Evolutionary conservation across 2,888 invertebrate genomes (phyloP).

Genomic region (Dasysyrphus albostriatus): DNA sequence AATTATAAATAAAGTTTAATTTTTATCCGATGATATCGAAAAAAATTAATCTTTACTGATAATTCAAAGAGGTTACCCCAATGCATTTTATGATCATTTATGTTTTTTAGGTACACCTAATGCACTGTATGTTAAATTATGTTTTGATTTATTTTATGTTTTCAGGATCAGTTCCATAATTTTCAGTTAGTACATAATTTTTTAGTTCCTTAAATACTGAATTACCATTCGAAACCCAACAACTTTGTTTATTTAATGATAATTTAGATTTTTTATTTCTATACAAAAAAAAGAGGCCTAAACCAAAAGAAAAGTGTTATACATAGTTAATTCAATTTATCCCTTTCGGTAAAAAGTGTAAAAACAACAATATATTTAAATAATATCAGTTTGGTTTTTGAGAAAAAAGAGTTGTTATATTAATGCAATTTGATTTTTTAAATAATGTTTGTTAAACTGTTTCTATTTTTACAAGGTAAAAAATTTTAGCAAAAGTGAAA

Average conservation of each 20-base stretch:
- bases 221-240: not conserved
- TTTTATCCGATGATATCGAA: not conserved
- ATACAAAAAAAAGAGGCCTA: not conserved
- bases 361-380: not conserved
- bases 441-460: not conserved
- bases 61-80: not conserved
- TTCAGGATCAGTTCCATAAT: not conserved
- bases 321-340: not conserved
- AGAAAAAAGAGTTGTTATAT: not conserved
- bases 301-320: not conserved
- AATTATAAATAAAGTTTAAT: not conserved
- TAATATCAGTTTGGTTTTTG: not conserved
- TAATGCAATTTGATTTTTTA: not conserved
- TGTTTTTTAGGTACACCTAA: slow-evolving; percentile 9
- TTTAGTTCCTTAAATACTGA: not conserved
- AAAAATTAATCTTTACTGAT: not conserved
- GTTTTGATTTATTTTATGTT: not conserved
- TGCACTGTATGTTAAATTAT: not conserved
- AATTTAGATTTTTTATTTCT: not conserved
- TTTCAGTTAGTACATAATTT: not conserved
- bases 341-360: not conserved
- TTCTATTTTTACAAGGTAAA: not conserved
- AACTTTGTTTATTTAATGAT: not conserved
- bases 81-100: slow-evolving; percentile 22
- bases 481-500: not conserved